Conservation (phyloP, 1,140 invertebrate species). For the Chironomus tepperi region DNA sequence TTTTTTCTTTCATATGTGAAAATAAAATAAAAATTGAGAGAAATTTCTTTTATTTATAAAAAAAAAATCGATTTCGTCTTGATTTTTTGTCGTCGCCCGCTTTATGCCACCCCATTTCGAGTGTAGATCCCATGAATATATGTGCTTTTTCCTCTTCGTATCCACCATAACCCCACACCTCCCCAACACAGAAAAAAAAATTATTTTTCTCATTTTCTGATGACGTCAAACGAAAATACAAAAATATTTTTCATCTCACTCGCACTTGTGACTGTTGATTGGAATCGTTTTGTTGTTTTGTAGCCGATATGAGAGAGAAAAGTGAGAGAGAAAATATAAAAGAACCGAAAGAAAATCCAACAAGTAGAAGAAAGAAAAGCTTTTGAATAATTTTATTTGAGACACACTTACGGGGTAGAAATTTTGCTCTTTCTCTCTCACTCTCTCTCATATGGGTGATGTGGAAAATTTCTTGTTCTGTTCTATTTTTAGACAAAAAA, state of each 20-base stretch:
- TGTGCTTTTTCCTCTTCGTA: no score
- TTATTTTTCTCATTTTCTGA: neutral
- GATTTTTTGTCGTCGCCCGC: neutral
- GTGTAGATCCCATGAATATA: no score
- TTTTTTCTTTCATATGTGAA: neutral
- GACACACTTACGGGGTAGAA: neutral
- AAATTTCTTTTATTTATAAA: neutral
- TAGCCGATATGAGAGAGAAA: neutral
- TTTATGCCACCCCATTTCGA: neutral
- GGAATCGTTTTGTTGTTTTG: no score
- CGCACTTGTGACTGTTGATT: neutral
- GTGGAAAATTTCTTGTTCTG: neutral
- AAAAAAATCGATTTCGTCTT: conserved; percentile 5
- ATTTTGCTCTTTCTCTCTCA: no score
- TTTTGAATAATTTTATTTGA: conserved; percentile 1
- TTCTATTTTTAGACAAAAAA: neutral
- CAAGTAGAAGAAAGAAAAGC: conserved; percentile 5
- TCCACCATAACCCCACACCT: no score
- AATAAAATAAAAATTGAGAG: neutral
- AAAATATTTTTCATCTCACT: neutral
- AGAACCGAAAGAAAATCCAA: neutral
- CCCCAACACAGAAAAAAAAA: no score
- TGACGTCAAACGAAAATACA: conserved; percentile 6
- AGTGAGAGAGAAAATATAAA: neutral
- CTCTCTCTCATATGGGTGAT: neutral